Percentiles rank a stretch among this genome's conserved stretches.
Conservation (phyloP, 2,113 vertebrate species). For the mouse (Mus musculus) region GRCm39 chr9:15921001-15921500, state of each 20-base stretch:
- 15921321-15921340: constrained; percentile 16
- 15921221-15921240: background rate
- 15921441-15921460: background rate
- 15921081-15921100: background rate
- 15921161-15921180: constrained; percentile 29
- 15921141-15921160: constrained; percentile 24
- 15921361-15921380: background rate
- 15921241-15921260: background rate
- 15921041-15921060: background rate
- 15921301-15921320: background rate
- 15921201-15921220: background rate
- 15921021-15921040: constrained; percentile 11
- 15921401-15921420: constrained; percentile 14
- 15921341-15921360: background rate
- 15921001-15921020: background rate
- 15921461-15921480: constrained; percentile 43
- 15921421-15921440: background rate
- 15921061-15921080: background rate
- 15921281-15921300: background rate
- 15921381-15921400: constrained; percentile 24
- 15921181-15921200: background rate
- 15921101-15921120: background rate
- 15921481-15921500: background rate
- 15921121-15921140: background rate
- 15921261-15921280: background rate